Conservation (phyloP, 1,140 invertebrate genomes). For the Samia ricini region DNA sequence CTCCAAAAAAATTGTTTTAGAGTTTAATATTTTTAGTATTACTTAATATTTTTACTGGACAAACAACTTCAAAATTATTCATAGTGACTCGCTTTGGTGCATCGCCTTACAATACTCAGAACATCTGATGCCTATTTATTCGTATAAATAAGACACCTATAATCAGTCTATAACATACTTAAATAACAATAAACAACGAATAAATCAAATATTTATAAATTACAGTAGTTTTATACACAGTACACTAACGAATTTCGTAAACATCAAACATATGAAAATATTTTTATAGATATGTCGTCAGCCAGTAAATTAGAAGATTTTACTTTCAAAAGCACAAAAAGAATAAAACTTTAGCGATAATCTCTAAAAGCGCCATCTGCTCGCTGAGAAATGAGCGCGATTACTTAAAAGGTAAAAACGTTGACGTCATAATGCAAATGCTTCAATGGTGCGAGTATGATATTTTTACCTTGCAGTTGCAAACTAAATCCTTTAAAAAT, state of each 20-base stretch:
- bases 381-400: slow-evolving; percentile 33
- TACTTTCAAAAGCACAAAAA: not conserved
- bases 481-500: not conserved
- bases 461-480: not conserved
- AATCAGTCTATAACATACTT: no score
- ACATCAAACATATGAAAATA: not conserved
- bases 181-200: no score
- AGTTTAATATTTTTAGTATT: no score
- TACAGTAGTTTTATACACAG: no score
- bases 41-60: slow-evolving; percentile 10
- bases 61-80: no score
- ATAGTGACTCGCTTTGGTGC: no score
- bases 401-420: slow-evolving; percentile 29
- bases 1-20: no score
- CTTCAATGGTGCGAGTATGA: slow-evolving; percentile 14
- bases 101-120: no score
- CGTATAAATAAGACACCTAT: no score
- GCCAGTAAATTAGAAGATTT: not conserved
- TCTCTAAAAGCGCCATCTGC: slow-evolving; percentile 25
- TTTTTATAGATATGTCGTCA: not conserved
- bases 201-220: no score
- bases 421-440: slow-evolving; percentile 16
- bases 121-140: no score
- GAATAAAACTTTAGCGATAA: slow-evolving; percentile 18
- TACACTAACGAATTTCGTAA: not conserved